Evolutionary conservation across 2,797 vertebrate species (phyloP), one percentile per base, ranked within the genome.

Genomic region (Macroramphosus scolopax): DNA sequence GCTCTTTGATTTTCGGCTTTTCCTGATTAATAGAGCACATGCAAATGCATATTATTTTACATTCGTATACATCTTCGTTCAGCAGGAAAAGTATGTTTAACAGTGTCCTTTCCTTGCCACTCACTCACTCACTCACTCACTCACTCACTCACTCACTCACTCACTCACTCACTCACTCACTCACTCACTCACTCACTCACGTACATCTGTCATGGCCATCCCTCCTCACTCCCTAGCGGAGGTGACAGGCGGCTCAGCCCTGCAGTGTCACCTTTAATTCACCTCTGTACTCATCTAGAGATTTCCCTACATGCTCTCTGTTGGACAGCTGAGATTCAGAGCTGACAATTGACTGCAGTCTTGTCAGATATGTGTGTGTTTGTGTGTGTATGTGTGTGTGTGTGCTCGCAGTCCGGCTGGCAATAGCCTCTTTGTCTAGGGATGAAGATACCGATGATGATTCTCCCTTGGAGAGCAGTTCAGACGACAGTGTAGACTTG

Each of bases 401-500:
- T 17, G 13, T 15, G 17, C 34, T 37, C 17, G 26, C 4, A 9
- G 11, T 10, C 8, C 4, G 28, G 11, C 2, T 10, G 11, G 11
- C 4, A 9, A 12, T 13, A 30, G 44, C 17, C 17, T 36, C 8
- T 51, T 31, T 44, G 30, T 57, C 49, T 59, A 22, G 36, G 58
- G 37, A 64, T 31, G 17, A 31, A 50, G 34, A 51, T n/a, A n/a
- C n/a, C n/a, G n/a, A n/a, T n/a, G n/a, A n/a, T n/a, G n/a, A n/a
- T n/a, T n/a, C n/a, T n/a, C 22, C 28, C 24, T 26, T 30, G 11
- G 3, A 34, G 31, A 57, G 31, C 43, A 10, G 32, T 13, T 17
- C 34, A 37, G 29, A 16, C 22, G 44, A 33, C 11, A 29, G 36
- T 81, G 65, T 68, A 65, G 56, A 46, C 57, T 42, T 82, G 75